Evolutionary conservation across 2,113 vertebrate genomes (phyloP).

Genomic region (Anarhynchus alexandrinus): DNA sequence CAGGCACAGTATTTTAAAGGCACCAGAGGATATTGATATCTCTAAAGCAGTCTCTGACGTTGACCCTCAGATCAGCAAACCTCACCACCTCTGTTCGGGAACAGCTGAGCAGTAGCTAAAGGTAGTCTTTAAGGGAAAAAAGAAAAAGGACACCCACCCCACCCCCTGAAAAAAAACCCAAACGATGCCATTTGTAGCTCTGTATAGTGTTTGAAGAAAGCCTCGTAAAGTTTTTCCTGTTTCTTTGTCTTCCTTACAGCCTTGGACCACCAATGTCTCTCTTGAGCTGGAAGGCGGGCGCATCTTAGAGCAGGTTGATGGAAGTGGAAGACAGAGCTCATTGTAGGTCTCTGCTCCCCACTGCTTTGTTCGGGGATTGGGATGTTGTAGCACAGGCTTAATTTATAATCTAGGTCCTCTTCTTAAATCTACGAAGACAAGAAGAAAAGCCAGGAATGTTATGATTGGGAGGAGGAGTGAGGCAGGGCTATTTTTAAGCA

Average conservation of each 20-base stretch:
- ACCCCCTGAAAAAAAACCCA: background rate
- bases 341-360: background rate
- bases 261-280: rapidly evolving
- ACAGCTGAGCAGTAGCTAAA: background rate
- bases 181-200: background rate
- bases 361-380: background rate
- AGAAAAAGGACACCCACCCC: background rate
- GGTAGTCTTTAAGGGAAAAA: background rate
- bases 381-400: background rate
- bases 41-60: background rate
- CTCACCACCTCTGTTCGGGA: background rate
- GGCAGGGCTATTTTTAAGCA: background rate
- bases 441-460: background rate
- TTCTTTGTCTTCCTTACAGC: background rate
- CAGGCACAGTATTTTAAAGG: background rate
- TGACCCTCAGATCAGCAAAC: background rate
- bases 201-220: background rate
- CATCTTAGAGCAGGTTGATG: background rate
- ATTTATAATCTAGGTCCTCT: background rate
- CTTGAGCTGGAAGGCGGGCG: background rate
- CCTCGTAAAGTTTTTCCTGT: background rate
- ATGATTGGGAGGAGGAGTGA: background rate
- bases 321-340: background rate
- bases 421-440: background rate
- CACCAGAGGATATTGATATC: background rate